A percentile compares a stretch with the other conserved stretches of the same genome.
phyloP scores from a whole-genome alignment of 2,888 invertebrate genomes.

The Noctua comes region DNA sequence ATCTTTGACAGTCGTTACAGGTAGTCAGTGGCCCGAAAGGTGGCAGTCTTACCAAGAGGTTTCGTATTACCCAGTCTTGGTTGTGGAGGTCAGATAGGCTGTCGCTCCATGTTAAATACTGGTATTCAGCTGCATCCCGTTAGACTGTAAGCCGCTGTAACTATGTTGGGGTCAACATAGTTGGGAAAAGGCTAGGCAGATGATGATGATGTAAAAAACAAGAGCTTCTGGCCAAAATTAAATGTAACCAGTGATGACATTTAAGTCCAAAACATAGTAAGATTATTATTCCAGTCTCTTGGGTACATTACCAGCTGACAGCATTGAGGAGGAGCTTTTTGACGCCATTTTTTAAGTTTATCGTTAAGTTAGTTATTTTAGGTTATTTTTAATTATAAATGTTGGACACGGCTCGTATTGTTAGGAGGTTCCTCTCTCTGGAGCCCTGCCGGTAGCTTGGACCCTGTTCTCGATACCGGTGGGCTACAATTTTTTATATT shows the following conservation, averaged over 20 bases:
- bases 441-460: too few relatives aligned
- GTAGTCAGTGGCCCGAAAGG: not conserved
- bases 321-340: too few relatives aligned
- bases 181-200: not conserved
- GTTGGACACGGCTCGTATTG: too few relatives aligned
- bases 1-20: not conserved
- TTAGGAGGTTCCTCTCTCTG: too few relatives aligned
- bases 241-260: not conserved
- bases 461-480: too few relatives aligned
- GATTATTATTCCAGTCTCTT: too few relatives aligned
- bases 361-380: too few relatives aligned
- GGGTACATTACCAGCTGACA: too few relatives aligned
- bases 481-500: too few relatives aligned
- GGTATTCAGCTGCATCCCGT: not conserved
- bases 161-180: too few relatives aligned
- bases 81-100: not conserved
- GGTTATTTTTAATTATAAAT: too few relatives aligned
- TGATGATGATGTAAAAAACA: not conserved
- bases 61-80: not conserved
- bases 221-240: not conserved
- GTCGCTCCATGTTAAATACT: not conserved
- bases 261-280: not conserved
- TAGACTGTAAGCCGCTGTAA: not conserved
- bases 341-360: too few relatives aligned
- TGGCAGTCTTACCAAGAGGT: not conserved